These are phyloP conservation scores for Plebejus argus DNA, from an alignment of 2,888 invertebrate genomes.

Conservation along the genomic window DNA sequence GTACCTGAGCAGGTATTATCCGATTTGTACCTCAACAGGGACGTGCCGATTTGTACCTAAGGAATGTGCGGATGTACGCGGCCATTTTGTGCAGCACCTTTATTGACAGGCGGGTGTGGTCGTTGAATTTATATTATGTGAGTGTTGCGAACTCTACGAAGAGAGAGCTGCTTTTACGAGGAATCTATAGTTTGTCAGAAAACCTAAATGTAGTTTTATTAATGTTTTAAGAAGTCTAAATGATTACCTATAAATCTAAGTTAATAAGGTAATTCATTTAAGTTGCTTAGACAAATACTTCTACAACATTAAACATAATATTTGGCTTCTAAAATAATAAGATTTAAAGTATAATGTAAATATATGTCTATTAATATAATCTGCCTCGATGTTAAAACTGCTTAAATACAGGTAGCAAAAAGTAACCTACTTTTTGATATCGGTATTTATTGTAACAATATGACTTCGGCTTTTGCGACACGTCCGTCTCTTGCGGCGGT, in stretches of 20 bases:
- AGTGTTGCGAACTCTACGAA: not conserved
- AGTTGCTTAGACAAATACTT: too few species aligned
- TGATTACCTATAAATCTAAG: too few species aligned
- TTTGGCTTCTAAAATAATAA: too few species aligned
- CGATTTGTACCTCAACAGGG: not conserved
- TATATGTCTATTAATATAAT: too few species aligned
- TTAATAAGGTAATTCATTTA: too few species aligned
- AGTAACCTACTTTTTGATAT: too few species aligned
- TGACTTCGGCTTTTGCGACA: not conserved
- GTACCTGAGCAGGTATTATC: not conserved
- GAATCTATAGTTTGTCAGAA: not conserved
- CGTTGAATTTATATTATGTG: conserved; percentile 3
- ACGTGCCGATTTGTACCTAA: conserved; percentile 3
- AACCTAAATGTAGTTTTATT: too few species aligned
- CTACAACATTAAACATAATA: too few species aligned
- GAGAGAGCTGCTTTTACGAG: not conserved
- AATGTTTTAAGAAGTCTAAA: too few species aligned
- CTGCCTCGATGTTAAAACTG: too few species aligned
- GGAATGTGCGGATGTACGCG: not conserved
- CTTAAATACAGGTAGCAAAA: too few species aligned
- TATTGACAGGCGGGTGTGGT: conserved; percentile 37
- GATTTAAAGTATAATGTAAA: too few species aligned
- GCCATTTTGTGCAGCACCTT: conserved; percentile 12
- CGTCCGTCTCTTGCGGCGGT: conserved; percentile 49
- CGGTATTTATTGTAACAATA: not conserved